A percentile compares a stretch with the other conserved stretches of the same genome.
Evolutionary conservation across 92 coral and sea anemone genomes (phyloP).

Genomic region (Palythoa grandis): DNA sequence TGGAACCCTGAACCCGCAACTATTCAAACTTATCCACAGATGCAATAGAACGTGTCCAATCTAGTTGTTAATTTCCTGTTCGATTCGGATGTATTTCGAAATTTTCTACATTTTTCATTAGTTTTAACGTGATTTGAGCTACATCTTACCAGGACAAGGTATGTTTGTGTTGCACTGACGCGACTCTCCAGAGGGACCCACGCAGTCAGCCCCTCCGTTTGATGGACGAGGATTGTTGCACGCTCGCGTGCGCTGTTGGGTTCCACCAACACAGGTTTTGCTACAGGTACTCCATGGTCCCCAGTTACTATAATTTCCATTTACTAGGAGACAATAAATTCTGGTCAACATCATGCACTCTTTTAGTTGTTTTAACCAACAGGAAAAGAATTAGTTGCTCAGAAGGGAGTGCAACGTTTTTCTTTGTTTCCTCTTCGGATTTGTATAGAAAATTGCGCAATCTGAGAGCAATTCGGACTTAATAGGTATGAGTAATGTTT

Average conservation of each 20-base stretch:
- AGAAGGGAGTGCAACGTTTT: too few relatives aligned
- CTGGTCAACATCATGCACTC: background rate
- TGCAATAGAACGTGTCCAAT: background rate
- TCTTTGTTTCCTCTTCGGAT: too few relatives aligned
- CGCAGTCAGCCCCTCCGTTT: conserved; percentile 15
- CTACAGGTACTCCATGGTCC: conserved; percentile 6
- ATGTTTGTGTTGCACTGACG: conserved; percentile 21
- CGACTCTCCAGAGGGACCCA: background rate
- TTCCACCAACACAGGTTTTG: conserved; percentile 22
- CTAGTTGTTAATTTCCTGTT: background rate
- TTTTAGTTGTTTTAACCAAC: too few relatives aligned
- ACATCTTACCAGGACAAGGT: conserved; percentile 11
- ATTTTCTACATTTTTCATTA: background rate
- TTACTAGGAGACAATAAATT: background rate
- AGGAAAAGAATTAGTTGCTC: too few relatives aligned
- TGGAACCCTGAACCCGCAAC: too few relatives aligned
- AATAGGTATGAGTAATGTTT: background rate
- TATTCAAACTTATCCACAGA: too few relatives aligned
- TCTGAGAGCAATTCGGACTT: too few relatives aligned
- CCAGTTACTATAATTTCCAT: conserved; percentile 15
- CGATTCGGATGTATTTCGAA: background rate
- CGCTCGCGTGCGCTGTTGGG: conserved; percentile 6
- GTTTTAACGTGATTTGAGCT: background rate
- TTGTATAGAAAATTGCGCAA: too few relatives aligned
- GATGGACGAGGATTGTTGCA: conserved; percentile 5